phyloP scores from a whole-genome alignment of 2,797 vertebrate species.

The Setipinna tenuifilis region DNA sequence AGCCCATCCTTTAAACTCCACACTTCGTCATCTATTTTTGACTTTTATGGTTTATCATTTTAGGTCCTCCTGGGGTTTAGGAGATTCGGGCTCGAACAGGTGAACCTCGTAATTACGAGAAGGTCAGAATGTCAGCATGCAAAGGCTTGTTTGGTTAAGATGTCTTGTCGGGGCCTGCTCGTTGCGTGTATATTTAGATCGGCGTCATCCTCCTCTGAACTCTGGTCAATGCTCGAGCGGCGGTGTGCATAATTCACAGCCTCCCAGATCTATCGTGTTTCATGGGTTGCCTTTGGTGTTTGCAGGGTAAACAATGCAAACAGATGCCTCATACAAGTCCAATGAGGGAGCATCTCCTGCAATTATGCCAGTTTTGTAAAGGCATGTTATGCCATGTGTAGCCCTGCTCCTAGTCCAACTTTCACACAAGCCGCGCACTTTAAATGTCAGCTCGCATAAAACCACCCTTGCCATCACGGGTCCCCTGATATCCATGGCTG shows the following conservation, averaged over 20 bases:
- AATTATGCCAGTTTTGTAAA: constrained; percentile 54
- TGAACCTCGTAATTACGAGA: constrained; percentile 24
- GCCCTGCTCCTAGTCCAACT: constrained; percentile 45
- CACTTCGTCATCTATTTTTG: constrained; percentile 15
- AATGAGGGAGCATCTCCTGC: constrained; percentile 28
- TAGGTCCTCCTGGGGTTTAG: background rate
- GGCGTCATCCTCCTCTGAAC: constrained; percentile 18
- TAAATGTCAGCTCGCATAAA: constrained; percentile 61
- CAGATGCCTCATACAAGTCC: constrained; percentile 48
- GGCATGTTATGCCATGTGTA: constrained; percentile 37
- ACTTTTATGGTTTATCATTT: constrained; percentile 25
- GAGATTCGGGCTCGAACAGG: constrained; percentile 17
- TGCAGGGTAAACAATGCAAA: constrained; percentile 57
- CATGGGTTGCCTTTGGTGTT: constrained; percentile 35
- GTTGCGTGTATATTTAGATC: constrained; percentile 4
- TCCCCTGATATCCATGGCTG: constrained; percentile 52
- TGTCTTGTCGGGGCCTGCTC: constrained; percentile 19
- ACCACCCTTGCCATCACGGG: constrained; percentile 43
- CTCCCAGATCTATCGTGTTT: background rate
- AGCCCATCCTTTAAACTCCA: constrained; percentile 19
- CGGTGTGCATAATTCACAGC: constrained; percentile 14
- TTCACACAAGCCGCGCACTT: constrained; percentile 50
- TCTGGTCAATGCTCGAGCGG: background rate
- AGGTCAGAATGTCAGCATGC: constrained; percentile 25
- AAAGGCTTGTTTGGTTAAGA: constrained; percentile 22